These are phyloP conservation scores for Hydrotaea cyrtoneurina DNA, from an alignment of 2,888 invertebrate genomes.

Conservation along the genomic window DNA sequence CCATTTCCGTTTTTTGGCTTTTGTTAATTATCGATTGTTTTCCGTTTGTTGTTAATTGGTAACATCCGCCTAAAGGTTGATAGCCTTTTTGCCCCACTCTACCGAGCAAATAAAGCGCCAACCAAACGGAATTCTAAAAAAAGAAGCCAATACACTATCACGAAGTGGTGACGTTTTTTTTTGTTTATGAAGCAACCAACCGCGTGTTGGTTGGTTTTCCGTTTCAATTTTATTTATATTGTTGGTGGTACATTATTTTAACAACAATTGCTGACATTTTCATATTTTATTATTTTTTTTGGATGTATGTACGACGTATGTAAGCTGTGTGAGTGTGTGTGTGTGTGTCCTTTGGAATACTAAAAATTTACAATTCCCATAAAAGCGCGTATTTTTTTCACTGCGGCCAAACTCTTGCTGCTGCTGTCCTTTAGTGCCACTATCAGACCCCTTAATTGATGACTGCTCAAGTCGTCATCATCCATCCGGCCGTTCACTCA, in stretches of 20 bases:
- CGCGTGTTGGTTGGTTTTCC: conserved; percentile 11
- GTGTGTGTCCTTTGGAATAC: background rate
- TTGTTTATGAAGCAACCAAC: background rate
- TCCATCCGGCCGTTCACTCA: background rate
- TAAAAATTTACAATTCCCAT: conserved; percentile 12
- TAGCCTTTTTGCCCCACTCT: background rate
- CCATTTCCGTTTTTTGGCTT: background rate
- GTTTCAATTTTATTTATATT: conserved; percentile 26
- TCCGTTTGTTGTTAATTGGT: conserved; percentile 27
- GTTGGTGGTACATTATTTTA: conserved; percentile 25
- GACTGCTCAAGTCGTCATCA: conserved; percentile 20
- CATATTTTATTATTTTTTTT: conserved; percentile 31
- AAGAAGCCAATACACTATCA: background rate
- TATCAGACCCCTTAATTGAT: conserved; percentile 13
- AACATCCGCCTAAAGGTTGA: conserved; percentile 11
- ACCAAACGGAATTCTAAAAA: background rate
- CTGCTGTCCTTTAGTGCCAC: background rate
- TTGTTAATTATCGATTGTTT: background rate
- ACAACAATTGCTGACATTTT: conserved; percentile 39
- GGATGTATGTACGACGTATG: background rate
- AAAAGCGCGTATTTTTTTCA: background rate
- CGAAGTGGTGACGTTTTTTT: background rate
- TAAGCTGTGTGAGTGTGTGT: background rate
- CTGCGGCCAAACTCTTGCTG: background rate
- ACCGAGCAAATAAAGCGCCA: background rate